Percentiles rank a stretch among this genome's conserved stretches.
These are phyloP conservation scores for Microctonus aethiopoides DNA, from an alignment of 2,888 invertebrate species.

Conservation along the genomic window DNA sequence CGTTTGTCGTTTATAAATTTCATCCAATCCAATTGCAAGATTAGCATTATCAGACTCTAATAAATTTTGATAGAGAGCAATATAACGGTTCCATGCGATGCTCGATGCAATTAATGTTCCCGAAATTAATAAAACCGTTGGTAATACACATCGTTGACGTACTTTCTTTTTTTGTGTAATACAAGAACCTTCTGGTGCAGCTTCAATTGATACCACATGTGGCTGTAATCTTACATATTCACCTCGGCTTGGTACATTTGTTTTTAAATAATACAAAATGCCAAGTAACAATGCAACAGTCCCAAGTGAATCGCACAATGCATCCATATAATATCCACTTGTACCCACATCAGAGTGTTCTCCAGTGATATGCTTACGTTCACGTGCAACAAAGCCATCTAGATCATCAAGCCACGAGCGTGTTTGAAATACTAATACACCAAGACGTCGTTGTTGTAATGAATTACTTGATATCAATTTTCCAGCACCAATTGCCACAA, in stretches of 20 bases:
- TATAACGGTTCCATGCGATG: slow-evolving; percentile 86
- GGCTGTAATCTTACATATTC: slow-evolving; percentile 79
- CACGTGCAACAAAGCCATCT: slow-evolving; percentile 87
- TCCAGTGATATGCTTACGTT: slow-evolving; percentile 79
- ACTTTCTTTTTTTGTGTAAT: slow-evolving; percentile 70
- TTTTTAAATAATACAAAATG: slow-evolving; percentile 75
- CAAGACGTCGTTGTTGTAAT: slow-evolving; percentile 77
- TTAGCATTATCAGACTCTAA: slow-evolving; percentile 73
- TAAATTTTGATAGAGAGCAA: slow-evolving; percentile 81
- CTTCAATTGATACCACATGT: slow-evolving; percentile 68
- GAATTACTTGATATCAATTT: slow-evolving; percentile 81
- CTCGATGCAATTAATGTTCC: slow-evolving; percentile 81
- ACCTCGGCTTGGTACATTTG: slow-evolving; percentile 79
- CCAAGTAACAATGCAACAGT: slow-evolving; percentile 79
- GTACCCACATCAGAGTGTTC: slow-evolving; percentile 85
- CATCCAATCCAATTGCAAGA: slow-evolving; percentile 61
- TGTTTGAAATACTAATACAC: slow-evolving; percentile 81
- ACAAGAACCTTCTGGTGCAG: slow-evolving; percentile 62
- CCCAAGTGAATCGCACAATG: slow-evolving; percentile 83
- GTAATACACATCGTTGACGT: slow-evolving; percentile 71
- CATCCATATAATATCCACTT: slow-evolving; percentile 85
- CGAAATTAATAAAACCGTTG: slow-evolving; percentile 75
- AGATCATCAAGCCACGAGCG: slow-evolving; percentile 87
- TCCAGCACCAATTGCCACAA: slow-evolving; percentile 80
- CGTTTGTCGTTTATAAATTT: slow-evolving; percentile 70